These are phyloP conservation scores for Agrotis exclamationis DNA, from an alignment of 2,888 invertebrate genomes.

Conservation along the genomic window DNA sequence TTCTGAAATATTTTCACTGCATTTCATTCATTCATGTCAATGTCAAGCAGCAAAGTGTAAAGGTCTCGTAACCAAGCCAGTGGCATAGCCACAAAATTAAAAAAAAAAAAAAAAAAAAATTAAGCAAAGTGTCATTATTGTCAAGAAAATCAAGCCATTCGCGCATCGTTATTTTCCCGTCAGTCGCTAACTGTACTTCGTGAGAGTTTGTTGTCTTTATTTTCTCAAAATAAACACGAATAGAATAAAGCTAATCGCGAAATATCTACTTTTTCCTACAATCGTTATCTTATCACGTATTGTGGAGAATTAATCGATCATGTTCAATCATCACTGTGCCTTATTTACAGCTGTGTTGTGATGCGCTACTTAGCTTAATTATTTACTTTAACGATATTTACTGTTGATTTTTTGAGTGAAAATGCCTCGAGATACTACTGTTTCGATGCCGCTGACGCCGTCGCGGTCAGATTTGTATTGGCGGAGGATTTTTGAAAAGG, in stretches of 20 bases:
- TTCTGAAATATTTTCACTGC: not conserved
- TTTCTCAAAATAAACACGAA: conserved; percentile 63
- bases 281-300: conserved; percentile 78
- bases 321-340: conserved; percentile 70
- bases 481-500: conserved; percentile 89
- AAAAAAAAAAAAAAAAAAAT: no score
- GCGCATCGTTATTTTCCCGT: conserved; percentile 38
- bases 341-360: conserved; percentile 63
- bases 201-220: conserved; percentile 58
- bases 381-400: conserved; percentile 66
- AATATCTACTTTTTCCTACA: conserved; percentile 64
- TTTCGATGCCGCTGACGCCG: conserved; percentile 86
- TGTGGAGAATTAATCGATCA: conserved; percentile 74
- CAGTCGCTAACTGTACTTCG: conserved; percentile 73
- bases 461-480: conserved; percentile 88
- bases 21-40: conserved; percentile 17
- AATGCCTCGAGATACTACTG: conserved; percentile 85
- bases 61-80: no score
- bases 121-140: not conserved
- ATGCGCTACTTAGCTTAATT: conserved; percentile 69
- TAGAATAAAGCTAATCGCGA: conserved; percentile 65
- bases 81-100: no score
- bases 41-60: no score
- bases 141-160: conserved; percentile 16
- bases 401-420: conserved; percentile 69